Evolutionary conservation across 2,888 invertebrate species (phyloP).

Genomic region (Agonopterix subpropinquella): DNA sequence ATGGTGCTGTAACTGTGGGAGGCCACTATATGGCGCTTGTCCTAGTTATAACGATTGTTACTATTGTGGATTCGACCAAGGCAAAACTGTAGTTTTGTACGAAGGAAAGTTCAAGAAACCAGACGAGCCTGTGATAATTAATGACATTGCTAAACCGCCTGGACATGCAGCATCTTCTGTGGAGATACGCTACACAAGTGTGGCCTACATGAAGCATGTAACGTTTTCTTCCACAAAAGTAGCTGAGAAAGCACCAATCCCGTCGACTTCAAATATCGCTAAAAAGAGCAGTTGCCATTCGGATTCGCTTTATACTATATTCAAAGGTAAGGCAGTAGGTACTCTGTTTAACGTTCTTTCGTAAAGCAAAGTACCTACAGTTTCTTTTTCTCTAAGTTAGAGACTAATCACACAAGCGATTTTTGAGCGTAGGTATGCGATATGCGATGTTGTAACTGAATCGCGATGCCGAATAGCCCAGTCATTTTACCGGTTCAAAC

Average conservation of each 20-base stretch:
- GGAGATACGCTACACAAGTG: constrained; percentile 37
- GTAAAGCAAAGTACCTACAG: too few species aligned
- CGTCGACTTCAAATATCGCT: background rate
- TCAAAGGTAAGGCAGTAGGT: constrained; percentile 35
- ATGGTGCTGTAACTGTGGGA: background rate
- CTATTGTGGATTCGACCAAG: background rate
- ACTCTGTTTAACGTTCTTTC: too few species aligned
- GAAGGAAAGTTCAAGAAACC: too few species aligned
- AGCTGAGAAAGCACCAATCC: background rate
- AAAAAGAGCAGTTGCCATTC: constrained; percentile 7
- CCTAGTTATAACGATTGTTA: background rate
- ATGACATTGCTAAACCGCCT: background rate
- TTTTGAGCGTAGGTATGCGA: too few species aligned
- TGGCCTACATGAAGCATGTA: constrained; percentile 29
- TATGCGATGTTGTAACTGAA: too few species aligned
- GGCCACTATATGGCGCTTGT: background rate
- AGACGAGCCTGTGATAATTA: too few species aligned
- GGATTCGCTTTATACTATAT: constrained; percentile 46
- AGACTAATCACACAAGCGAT: too few species aligned
- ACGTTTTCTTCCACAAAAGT: constrained; percentile 36
- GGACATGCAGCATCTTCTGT: constrained; percentile 37
- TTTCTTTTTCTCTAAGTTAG: too few species aligned
- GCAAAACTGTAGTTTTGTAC: background rate
- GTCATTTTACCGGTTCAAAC: too few species aligned
- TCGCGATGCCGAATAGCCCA: too few species aligned